Percentiles rank a stretch among this genome's conserved stretches.
These are phyloP conservation scores for Melanitta fusca DNA, from an alignment of 2,797 vertebrate genomes.

Conservation along the genomic window DNA sequence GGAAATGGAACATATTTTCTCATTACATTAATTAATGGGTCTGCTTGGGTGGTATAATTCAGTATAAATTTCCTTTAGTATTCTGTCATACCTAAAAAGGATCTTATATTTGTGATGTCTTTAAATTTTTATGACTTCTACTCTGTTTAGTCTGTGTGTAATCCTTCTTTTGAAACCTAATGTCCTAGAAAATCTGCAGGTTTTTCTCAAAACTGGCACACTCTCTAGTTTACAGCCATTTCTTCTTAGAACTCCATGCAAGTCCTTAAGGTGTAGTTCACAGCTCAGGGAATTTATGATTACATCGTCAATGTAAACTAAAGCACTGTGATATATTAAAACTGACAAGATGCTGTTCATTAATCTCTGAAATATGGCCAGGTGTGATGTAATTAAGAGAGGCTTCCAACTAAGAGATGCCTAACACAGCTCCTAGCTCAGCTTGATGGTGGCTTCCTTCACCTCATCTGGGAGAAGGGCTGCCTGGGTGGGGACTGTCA, in stretches of 20 bases:
- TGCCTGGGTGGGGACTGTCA: constrained; percentile 74
- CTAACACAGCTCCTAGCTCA: constrained; percentile 44
- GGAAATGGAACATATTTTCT: constrained; percentile 83
- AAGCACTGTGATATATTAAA: constrained; percentile 75
- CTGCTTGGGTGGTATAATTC: constrained; percentile 84
- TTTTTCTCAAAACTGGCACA: constrained; percentile 81
- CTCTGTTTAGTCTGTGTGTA: constrained; percentile 85
- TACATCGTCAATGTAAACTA: constrained; percentile 74
- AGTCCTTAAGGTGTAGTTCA: constrained; percentile 79
- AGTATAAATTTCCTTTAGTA: constrained; percentile 81
- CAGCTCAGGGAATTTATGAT: constrained; percentile 80
- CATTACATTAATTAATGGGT: constrained; percentile 84
- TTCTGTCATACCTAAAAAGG: constrained; percentile 83
- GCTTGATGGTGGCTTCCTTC: constrained; percentile 68
- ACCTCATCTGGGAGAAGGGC: constrained; percentile 58
- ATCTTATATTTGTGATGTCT: constrained; percentile 84
- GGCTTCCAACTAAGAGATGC: constrained; percentile 70
- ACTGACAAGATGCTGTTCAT: constrained; percentile 81
- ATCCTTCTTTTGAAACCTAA: constrained; percentile 83
- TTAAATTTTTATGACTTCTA: constrained; percentile 84
- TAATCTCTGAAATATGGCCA: constrained; percentile 80
- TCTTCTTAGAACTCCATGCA: constrained; percentile 71
- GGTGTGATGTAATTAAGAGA: constrained; percentile 77
- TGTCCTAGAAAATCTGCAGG: constrained; percentile 83
- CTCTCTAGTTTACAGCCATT: constrained; percentile 68